Evolutionary conservation across 1,140 invertebrate species (phyloP).

Genomic region (Arctopsyche grandis): DNA sequence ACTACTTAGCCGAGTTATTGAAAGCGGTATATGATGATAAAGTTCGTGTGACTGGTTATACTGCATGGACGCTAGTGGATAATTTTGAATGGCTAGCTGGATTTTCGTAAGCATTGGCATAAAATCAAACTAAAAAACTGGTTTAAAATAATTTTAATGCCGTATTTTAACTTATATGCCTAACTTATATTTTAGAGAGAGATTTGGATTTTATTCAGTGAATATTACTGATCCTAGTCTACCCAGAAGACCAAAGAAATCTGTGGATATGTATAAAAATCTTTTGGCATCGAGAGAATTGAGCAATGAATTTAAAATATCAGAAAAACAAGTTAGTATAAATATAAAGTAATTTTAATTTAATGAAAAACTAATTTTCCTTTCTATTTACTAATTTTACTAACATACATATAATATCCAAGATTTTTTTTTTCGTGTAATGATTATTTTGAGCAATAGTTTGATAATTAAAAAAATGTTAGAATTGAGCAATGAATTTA

Average conservation of each 20-base stretch:
- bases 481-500: conserved; percentile 55
- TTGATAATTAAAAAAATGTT: background rate
- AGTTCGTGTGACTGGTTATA: conserved; percentile 77
- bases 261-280: conserved; percentile 63
- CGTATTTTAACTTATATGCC: too few relatives aligned
- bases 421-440: too few relatives aligned
- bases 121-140: background rate
- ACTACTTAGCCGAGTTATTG: conserved; percentile 70
- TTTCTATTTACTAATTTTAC: too few relatives aligned
- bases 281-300: conserved; percentile 57
- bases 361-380: background rate
- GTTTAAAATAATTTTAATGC: too few relatives aligned
- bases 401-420: background rate
- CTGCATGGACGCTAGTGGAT: conserved; percentile 81
- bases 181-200: conserved; percentile 60
- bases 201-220: conserved; percentile 66
- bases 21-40: conserved; percentile 71
- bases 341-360: too few relatives aligned
- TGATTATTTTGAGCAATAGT: background rate
- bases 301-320: background rate
- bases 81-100: conserved; percentile 81
- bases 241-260: conserved; percentile 63
- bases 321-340: background rate
- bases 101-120: conserved; percentile 60
- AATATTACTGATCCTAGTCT: conserved; percentile 62